Base-by-base conservation (phyloP, 2,113 vertebrate species). In the Ramphastos sulfuratus region DNA sequence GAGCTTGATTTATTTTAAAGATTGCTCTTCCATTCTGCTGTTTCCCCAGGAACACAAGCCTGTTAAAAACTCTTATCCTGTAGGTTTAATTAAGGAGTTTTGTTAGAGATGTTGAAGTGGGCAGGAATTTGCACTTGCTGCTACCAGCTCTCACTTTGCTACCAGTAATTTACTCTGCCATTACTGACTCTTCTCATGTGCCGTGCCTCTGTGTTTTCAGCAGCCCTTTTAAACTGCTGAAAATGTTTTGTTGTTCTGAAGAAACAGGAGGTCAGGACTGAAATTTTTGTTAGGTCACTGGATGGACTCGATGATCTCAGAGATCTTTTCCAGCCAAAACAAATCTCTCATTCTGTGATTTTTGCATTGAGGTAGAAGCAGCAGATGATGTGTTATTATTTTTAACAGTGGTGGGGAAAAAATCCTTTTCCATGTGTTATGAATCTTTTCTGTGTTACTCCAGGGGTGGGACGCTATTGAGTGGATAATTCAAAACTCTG, bases 401-500 rank as follows among this genome's bases (percentile, higher is more conserved):
- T 82, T 55, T 73, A 48, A 59, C 35, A 67, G 88, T 1, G 1
- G 63, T 75, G 54, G 71, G 25, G 54, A 56, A 60, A 90, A 90
- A 72, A 44, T 76, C 4, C 78, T 94, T 92, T 93, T 92, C 74
- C 54, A 4, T 89, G 8, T 42, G 75, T 93, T 97, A 90, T 96
- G 69, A 95, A 95, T 96, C 58, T 97, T 94, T 97, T 98, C 90
- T 98, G 90, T 98, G 95, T 98, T 96, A 61, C 97, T 98, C 91
- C 96, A 99, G 99, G 99, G 99, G 85, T 99, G 99, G 99, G 99
- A 99, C 96, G 99, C 99, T 93, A 99, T 99, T 96, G 99, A 99
- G 96, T 99, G 99, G 99, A 99, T 99, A 97, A 99, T 99, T 97
- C 98, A 99, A 94, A 99, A 99, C 97, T 98, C 99, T 85, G 98